phyloP scores from a whole-genome alignment of 2,113 vertebrate genomes.

The Coracopsis vasa region DNA sequence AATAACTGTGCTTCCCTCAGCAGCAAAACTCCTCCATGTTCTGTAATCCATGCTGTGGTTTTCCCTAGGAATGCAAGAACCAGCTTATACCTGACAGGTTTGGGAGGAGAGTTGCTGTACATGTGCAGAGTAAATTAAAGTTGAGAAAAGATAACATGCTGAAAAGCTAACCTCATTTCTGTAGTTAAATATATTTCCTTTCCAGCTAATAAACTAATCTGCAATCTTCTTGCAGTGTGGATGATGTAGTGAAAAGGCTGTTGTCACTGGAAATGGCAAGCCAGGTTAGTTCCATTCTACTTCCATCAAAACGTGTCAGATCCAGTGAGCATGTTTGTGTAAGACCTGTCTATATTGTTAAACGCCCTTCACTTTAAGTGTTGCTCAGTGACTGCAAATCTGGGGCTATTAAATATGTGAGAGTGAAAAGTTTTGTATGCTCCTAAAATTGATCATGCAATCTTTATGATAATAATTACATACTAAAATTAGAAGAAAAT shows the following conservation, averaged over 20 bases:
- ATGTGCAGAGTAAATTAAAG: neutral
- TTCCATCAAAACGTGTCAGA: neutral
- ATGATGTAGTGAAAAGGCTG: constrained; percentile 87
- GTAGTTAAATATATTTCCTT: neutral
- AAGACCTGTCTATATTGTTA: neutral
- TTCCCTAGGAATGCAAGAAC: neutral
- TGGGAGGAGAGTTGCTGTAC: neutral
- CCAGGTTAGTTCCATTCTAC: constrained; percentile 76
- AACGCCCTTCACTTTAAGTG: neutral
- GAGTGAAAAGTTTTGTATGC: neutral
- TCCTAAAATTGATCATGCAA: neutral
- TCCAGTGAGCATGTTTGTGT: neutral
- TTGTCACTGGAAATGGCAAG: constrained; percentile 90
- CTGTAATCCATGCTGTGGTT: neutral
- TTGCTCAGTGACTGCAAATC: neutral
- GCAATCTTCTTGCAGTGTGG: constrained; percentile 74
- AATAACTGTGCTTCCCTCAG: neutral
- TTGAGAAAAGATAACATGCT: neutral
- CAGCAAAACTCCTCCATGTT: neutral
- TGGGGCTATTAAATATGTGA: neutral
- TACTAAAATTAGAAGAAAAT: neutral
- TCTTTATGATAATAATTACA: neutral
- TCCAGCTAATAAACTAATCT: neutral
- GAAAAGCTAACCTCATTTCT: neutral
- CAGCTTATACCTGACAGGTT: neutral